Conservation (phyloP, 2,888 invertebrate species). For the Troides helena region DNA sequence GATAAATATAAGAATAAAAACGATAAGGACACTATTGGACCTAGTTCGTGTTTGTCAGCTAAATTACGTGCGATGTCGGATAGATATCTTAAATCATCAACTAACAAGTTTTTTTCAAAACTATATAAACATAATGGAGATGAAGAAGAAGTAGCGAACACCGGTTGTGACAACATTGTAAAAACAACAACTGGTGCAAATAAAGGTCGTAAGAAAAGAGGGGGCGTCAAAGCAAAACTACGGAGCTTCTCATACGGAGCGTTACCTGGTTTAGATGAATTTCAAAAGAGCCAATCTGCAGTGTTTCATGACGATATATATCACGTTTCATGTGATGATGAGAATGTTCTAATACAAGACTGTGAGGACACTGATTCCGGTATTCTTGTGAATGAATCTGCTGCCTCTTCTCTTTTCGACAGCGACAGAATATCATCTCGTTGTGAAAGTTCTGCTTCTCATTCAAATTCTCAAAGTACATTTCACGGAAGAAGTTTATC, state of each 20-base stretch:
- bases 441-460: constrained; percentile 77
- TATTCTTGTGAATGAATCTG: constrained; percentile 86
- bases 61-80: constrained; percentile 87
- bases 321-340: constrained; percentile 73
- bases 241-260: constrained; percentile 88
- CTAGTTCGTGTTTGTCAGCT: constrained; percentile 83
- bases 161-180: constrained; percentile 53
- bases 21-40: constrained; percentile 73
- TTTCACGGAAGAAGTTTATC: constrained; percentile 75
- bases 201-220: constrained; percentile 66
- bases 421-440: constrained; percentile 77
- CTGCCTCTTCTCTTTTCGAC: constrained; percentile 83
- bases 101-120: constrained; percentile 84
- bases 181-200: constrained; percentile 55
- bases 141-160: constrained; percentile 51
- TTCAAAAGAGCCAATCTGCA: constrained; percentile 81
- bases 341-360: constrained; percentile 79
- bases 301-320: constrained; percentile 82
- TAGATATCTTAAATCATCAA: constrained; percentile 85
- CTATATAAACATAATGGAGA: constrained; percentile 79
- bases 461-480: constrained; percentile 58
- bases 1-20: constrained; percentile 71
- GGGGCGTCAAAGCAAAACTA: constrained; percentile 76
- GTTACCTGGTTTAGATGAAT: constrained; percentile 85
- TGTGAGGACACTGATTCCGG: constrained; percentile 88